Base-by-base conservation (phyloP, 37 sponge, comb jelly and placozoan genomes). In the Chondrosia reniformis region DNA sequence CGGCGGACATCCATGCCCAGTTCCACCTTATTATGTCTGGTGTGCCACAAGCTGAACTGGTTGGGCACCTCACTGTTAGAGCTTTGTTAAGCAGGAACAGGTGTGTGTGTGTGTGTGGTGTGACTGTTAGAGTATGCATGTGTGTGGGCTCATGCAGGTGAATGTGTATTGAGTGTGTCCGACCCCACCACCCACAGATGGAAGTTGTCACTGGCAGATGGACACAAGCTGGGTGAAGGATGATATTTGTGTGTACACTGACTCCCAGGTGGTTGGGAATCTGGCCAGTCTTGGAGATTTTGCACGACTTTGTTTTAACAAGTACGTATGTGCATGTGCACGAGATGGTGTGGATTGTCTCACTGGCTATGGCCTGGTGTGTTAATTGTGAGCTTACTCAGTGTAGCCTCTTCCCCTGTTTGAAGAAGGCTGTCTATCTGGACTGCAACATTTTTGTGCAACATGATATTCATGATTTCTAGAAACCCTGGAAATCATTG, bases 251-350 rank as follows among this genome's bases (percentile, higher is more conserved):
- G 86, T 86, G 19, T 52, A 77, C 32, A 13, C 79, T 0, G 25
- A 34, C 40, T 22, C 40, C 0, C 52, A 75, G n/a, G 46, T 40
- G 12, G 89, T 88, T 52, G 89, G 89, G 40, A 82, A 82, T 64
- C 84, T 86, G 0, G 87, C 83, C 28, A 90, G 91, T 75, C 41
- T 5, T 5, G 91, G 82, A 17, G 85, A 89, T 67, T 89, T 89
- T 82, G 90, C 87, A 33, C 74, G 76, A 4, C 52, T 75, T 8
- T 75, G 52, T 46, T 75, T 75, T 6, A 25, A 75, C 76, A 75
- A 42, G 76, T 46, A 38, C 46, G 44, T 67, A 31, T 63, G 32
- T 63, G 36, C 8, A 1, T 17, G 17, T 74, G 28, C 25, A 27
- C 10, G 19, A 42, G 30, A 5, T 46, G 3, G 6, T 55, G 54